Evolutionary conservation across 1,140 invertebrate species (phyloP).

Genomic region (Heliconius himera): DNA sequence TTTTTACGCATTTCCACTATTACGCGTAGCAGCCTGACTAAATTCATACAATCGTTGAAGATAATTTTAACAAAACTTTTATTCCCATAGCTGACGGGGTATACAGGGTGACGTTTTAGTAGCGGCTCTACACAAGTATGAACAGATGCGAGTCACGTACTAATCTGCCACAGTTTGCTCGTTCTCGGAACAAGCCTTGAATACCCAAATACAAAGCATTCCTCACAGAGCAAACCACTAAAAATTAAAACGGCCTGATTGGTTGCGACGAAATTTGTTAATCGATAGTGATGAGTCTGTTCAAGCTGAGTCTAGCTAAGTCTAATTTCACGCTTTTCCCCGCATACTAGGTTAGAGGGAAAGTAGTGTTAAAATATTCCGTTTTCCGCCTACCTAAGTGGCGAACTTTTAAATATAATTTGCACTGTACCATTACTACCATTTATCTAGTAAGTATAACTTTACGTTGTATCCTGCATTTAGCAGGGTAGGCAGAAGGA

Average conservation of each 20-base stretch:
- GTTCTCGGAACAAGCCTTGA: constrained; percentile 43
- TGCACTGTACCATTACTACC: too few species aligned
- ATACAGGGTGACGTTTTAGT: background rate
- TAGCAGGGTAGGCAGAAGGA: too few species aligned
- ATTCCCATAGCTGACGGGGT: background rate
- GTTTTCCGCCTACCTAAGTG: background rate
- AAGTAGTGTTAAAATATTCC: background rate
- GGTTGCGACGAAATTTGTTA: constrained; percentile 2
- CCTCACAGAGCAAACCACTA: constrained; percentile 32
- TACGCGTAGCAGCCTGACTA: background rate
- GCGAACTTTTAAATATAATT: too few species aligned
- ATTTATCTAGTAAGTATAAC: too few species aligned
- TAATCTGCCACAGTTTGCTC: constrained; percentile 49
- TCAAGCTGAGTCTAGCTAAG: background rate
- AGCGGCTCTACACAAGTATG: background rate
- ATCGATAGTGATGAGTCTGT: background rate
- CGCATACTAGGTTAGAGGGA: background rate
- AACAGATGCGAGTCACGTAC: constrained; percentile 43
- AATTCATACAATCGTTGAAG: background rate
- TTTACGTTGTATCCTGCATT: background rate
- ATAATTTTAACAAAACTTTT: constrained; percentile 1
- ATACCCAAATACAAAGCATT: constrained; percentile 45
- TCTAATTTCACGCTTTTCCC: too few species aligned
- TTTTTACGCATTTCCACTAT: background rate
- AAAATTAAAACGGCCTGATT: constrained; percentile 29